Evolutionary conservation across 1,140 invertebrate species (phyloP).

Genomic region (Hycleus cichorii): DNA sequence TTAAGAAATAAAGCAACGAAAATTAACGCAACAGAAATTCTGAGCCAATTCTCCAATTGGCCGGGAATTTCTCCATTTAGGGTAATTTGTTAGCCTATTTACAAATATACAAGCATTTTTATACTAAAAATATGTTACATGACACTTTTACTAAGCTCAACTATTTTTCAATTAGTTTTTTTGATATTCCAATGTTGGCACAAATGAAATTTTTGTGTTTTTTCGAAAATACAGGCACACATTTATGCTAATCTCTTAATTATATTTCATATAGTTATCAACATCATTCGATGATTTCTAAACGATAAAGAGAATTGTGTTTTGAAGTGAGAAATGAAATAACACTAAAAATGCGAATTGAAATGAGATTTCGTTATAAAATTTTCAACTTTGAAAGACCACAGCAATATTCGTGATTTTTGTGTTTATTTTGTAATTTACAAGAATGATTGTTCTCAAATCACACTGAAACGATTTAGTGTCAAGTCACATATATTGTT

Average conservation of each 20-base stretch:
- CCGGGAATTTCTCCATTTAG: neutral
- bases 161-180: conserved; percentile 26
- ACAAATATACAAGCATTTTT: conserved; percentile 39
- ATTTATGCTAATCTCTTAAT: conserved; percentile 19
- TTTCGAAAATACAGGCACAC: conserved; percentile 21
- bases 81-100: conserved; percentile 33
- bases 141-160: conserved; percentile 32
- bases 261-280: neutral
- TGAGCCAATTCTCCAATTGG: neutral
- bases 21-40: neutral
- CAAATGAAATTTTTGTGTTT: conserved; percentile 20
- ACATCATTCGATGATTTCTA: too few species aligned
- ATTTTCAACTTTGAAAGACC: conserved; percentile 18
- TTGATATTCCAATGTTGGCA: conserved; percentile 28
- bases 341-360: too few species aligned
- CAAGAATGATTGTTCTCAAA: conserved; percentile 30
- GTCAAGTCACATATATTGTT: conserved; percentile 35
- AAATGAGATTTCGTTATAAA: conserved; percentile 5
- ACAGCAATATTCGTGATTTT: conserved; percentile 11
- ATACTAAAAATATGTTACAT: conserved; percentile 37
- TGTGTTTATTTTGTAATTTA: conserved; percentile 15
- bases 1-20: neutral
- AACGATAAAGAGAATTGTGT: too few species aligned
- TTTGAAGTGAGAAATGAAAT: too few species aligned
- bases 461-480: conserved; percentile 31